A percentile compares a stretch with the other conserved stretches of the same genome.
phyloP scores from a whole-genome alignment of 1,140 invertebrate species.

The Drosophila lowei region DNA sequence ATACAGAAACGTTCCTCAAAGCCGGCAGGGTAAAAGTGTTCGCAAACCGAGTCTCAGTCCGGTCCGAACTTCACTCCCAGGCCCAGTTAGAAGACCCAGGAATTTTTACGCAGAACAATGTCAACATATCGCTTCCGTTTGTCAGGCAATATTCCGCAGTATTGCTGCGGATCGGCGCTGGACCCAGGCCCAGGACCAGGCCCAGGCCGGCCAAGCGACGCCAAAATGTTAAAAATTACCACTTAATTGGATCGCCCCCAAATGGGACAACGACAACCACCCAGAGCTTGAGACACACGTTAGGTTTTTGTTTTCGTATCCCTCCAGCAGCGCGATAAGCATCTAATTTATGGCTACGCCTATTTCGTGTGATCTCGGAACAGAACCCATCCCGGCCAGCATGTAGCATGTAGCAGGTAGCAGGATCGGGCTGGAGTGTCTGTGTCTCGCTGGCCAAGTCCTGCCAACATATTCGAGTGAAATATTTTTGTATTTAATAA shows the following conservation, averaged over 20 bases:
- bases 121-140: slow-evolving; percentile 79
- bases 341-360: slow-evolving; percentile 76
- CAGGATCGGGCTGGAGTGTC: background rate
- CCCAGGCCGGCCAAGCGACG: slow-evolving; percentile 28
- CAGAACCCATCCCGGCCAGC: slow-evolving; percentile 2
- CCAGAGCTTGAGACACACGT: slow-evolving; percentile 40
- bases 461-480: slow-evolving; percentile 2
- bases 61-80: slow-evolving; percentile 14
- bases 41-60: slow-evolving; percentile 1
- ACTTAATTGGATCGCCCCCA: slow-evolving; percentile 67
- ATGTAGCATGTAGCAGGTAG: slow-evolving; percentile 15
- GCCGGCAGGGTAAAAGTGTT: background rate
- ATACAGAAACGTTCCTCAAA: slow-evolving; percentile 21
- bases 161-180: slow-evolving; percentile 6
- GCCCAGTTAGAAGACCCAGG: slow-evolving; percentile 9
- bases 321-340: slow-evolving; percentile 55
- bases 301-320: slow-evolving; percentile 10
- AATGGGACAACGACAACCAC: slow-evolving; percentile 42
- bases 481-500: slow-evolving; percentile 69
- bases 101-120: slow-evolving; percentile 70
- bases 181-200: slow-evolving; percentile 12
- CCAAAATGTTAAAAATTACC: slow-evolving; percentile 73
- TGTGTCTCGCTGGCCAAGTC: background rate
- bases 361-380: slow-evolving; percentile 52
- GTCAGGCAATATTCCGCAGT: slow-evolving; percentile 54